These are phyloP conservation scores for Catamblyrhynchus diadema DNA, from an alignment of 2,797 vertebrate genomes.

Conservation along the genomic window DNA sequence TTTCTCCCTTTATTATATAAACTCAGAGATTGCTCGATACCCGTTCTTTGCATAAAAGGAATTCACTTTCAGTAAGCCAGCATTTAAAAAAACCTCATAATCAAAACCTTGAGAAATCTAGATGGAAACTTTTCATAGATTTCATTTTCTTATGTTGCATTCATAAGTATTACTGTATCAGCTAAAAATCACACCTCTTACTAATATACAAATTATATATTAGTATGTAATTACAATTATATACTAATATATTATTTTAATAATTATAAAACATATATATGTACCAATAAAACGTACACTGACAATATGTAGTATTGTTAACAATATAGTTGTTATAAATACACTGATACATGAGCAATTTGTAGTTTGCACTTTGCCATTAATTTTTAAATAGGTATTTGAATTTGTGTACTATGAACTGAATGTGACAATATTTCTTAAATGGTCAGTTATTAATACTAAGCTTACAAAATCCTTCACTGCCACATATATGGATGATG, in stretches of 20 bases:
- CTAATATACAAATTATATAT: not conserved
- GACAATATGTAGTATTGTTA: rapidly evolving
- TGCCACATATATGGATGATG: not conserved
- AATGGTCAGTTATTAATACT: not conserved
- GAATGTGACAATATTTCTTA: not conserved
- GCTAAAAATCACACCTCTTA: not conserved
- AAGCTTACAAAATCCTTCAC: not conserved
- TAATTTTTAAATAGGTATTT: not conserved
- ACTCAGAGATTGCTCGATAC: not conserved
- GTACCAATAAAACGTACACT: rapidly evolving
- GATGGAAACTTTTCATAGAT: not conserved
- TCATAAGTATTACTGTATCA: not conserved
- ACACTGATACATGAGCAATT: not conserved
- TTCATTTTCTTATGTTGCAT: not conserved
- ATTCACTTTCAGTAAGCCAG: conserved; percentile 1
- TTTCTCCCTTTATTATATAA: not conserved
- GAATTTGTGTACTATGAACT: not conserved
- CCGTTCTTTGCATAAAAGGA: not conserved
- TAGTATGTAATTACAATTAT: not conserved
- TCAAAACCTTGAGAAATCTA: not conserved
- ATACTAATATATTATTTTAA: not conserved
- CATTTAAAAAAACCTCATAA: not conserved
- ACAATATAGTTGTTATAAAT: not conserved
- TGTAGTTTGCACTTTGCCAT: not conserved
- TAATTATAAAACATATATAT: not conserved